Conservation (phyloP, 2,888 invertebrate genomes). For the Eristalis arbustorum region DNA sequence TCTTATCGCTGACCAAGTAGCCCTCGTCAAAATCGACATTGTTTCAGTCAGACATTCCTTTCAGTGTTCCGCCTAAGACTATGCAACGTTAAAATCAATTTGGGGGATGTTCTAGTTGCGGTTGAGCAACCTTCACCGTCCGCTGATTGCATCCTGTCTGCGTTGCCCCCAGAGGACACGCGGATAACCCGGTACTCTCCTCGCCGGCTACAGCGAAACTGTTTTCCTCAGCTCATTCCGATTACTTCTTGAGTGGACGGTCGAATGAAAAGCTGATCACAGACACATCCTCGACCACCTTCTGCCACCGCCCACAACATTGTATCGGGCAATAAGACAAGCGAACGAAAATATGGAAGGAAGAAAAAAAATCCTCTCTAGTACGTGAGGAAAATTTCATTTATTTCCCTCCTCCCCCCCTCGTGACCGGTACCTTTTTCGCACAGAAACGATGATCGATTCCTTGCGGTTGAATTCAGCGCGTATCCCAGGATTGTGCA, state of each 20-base stretch:
- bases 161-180: not conserved
- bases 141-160: constrained; percentile 21
- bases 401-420: constrained; percentile 19
- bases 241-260: not conserved
- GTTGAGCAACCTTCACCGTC: not conserved
- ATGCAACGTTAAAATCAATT: not conserved
- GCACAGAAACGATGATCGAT: constrained; percentile 57
- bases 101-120: not conserved
- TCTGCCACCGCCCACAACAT: constrained; percentile 13
- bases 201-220: constrained; percentile 20
- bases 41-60: too few relatives aligned
- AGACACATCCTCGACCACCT: not conserved
- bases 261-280: not conserved
- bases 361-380: not conserved
- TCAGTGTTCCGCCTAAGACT: too few relatives aligned
- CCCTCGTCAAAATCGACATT: too few relatives aligned
- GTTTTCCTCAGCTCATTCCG: constrained; percentile 24
- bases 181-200: not conserved
- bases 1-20: too few relatives aligned
- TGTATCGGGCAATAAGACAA: constrained; percentile 8
- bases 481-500: constrained; percentile 28
- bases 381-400: constrained; percentile 55
- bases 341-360: not conserved
- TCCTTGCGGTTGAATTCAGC: constrained; percentile 47
- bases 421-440: constrained; percentile 5